These are phyloP conservation scores for Oscheius onirici DNA, from an alignment of 2,888 invertebrate genomes.

Conservation along the genomic window DNA sequence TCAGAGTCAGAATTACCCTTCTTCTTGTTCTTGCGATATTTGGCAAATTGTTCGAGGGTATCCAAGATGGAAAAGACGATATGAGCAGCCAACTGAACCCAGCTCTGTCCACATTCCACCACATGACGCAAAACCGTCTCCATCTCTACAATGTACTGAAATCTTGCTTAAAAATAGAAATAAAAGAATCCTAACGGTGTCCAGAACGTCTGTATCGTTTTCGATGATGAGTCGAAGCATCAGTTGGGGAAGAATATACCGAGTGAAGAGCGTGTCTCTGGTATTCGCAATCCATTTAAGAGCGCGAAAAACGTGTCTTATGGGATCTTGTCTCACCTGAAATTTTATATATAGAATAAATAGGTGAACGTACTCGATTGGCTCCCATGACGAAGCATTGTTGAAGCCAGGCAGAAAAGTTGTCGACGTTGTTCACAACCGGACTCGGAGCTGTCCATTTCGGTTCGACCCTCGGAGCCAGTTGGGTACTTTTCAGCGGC, in stretches of 20 bases:
- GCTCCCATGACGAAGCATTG: constrained; percentile 31
- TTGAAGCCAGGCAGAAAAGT: constrained; percentile 23
- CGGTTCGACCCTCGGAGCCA: not conserved
- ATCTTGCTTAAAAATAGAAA: not conserved
- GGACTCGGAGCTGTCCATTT: constrained; percentile 10
- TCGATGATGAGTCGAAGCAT: constrained; percentile 32
- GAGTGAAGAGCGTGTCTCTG: constrained; percentile 25
- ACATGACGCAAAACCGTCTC: constrained; percentile 28
- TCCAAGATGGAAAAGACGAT: constrained; percentile 42
- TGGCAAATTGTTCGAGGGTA: constrained; percentile 35
- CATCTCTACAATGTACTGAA: constrained; percentile 34
- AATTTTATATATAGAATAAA: not conserved
- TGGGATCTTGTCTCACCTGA: constrained; percentile 17
- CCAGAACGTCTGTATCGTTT: constrained; percentile 14
- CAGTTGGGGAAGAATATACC: constrained; percentile 29
- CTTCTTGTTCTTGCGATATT: constrained; percentile 9
- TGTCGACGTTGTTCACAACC: constrained; percentile 21
- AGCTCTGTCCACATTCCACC: constrained; percentile 18
- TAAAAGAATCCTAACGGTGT: constrained; percentile 10
- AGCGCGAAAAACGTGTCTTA: constrained; percentile 21
- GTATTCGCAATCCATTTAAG: constrained; percentile 33
- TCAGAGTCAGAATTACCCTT: constrained; percentile 6
- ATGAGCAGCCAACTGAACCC: constrained; percentile 40
- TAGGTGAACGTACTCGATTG: constrained; percentile 15
- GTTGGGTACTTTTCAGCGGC: constrained; percentile 17